A percentile compares a stretch with the other conserved stretches of the same genome.
These are phyloP conservation scores for Patella caerulea DNA, from an alignment of 2,888 invertebrate genomes.

Conservation along the genomic window DNA sequence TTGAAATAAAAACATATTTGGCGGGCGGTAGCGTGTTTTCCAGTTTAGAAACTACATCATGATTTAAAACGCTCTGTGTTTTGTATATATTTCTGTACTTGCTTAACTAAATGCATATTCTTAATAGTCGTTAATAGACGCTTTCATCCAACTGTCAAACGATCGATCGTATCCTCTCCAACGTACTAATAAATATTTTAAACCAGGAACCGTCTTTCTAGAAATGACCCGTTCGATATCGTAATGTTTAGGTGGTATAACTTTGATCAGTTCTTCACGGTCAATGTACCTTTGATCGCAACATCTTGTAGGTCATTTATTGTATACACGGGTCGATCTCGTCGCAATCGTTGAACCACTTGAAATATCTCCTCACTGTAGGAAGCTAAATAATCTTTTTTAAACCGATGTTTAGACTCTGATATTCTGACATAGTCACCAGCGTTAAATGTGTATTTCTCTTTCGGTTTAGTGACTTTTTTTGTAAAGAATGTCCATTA, in stretches of 20 bases:
- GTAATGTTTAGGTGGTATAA: not conserved
- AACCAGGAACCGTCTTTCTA: not conserved
- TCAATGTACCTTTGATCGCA: not conserved
- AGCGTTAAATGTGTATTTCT: not conserved
- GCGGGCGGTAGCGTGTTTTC: too few species aligned
- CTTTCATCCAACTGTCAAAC: not conserved
- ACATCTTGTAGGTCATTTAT: not conserved
- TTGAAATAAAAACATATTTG: too few species aligned
- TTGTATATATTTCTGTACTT: not conserved
- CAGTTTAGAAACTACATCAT: too few species aligned
- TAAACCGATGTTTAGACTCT: constrained; percentile 27
- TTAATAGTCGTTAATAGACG: too few species aligned
- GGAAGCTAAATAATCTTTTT: constrained; percentile 9
- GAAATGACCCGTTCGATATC: not conserved
- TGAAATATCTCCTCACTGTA: constrained; percentile 16
- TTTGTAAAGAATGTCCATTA: not conserved
- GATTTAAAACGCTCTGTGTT: not conserved
- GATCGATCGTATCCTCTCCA: not conserved
- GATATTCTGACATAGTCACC: not conserved
- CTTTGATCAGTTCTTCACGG: not conserved
- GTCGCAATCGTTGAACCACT: not conserved
- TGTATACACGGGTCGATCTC: not conserved
- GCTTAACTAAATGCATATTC: not conserved
- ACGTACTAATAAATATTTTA: not conserved
- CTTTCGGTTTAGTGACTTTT: constrained; percentile 10